Conservation (phyloP, 2,797 vertebrate genomes). For the Glossophaga mutica region DNA sequence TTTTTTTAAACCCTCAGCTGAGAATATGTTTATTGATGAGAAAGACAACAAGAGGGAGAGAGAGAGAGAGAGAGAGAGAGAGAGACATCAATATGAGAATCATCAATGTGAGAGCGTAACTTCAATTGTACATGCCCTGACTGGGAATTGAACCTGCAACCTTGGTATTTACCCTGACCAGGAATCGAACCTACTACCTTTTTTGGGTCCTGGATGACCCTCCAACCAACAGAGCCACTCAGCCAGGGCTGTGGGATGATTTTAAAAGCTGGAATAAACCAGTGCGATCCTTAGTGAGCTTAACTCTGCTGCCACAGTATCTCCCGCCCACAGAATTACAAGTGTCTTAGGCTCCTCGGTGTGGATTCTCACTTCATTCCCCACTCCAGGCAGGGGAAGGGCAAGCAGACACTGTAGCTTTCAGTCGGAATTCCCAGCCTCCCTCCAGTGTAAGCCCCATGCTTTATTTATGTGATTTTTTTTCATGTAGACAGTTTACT, state of each 20-base stretch:
- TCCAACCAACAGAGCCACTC: neutral
- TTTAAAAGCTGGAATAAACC: neutral
- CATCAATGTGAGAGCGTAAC: neutral
- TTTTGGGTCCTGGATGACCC: neutral
- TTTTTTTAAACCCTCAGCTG: neutral
- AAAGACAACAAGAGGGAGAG: no score
- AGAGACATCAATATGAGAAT: neutral
- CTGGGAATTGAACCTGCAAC: neutral
- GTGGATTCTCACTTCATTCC: neutral
- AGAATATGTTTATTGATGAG: neutral
- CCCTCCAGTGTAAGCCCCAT: slow-evolving; percentile 23
- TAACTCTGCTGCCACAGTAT: neutral
- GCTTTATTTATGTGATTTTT: slow-evolving; percentile 59
- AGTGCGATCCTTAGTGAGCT: neutral
- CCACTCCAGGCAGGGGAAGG: neutral
- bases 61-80: neutral
- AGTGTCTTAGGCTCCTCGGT: neutral
- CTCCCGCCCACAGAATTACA: neutral
- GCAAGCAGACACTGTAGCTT: neutral
- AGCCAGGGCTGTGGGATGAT: neutral
- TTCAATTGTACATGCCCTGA: neutral
- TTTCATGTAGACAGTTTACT: slow-evolving; percentile 64
- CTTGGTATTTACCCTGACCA: no score
- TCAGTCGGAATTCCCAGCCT: neutral
- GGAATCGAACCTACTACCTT: no score